Evolutionary conservation across 2,113 vertebrate genomes (phyloP), one percentile per base, ranked within the genome.

Genomic region (Carassius gibelio): DNA sequence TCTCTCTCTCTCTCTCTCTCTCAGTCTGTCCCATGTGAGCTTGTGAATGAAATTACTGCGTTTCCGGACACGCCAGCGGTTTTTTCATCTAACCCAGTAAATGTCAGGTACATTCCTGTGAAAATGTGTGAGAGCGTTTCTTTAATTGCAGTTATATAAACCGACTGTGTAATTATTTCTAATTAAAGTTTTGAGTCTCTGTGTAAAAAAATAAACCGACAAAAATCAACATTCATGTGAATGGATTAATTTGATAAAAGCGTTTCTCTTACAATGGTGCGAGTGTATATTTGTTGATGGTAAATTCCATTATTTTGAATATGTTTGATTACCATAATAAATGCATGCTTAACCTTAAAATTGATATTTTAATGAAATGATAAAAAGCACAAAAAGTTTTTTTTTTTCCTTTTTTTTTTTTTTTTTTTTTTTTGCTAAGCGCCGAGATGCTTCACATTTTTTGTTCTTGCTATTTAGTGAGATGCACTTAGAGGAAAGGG

Each of bases 11-110:
- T 26, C 26, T 26, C 76, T 82, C 85, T 76, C 61, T 82, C 30
- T 87, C 90, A 88, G 89, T 86, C 64, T 86, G 38, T 81, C 23
- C 79, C 80, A 55, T 45, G 83, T 1, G 30, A 10, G 83, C 34
- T 50, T 71, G 61, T 79, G 86, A 88, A 89, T 87, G 86, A 68
- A 89, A 85, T 81, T 45, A 82, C 17, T 81, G n/a, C 36, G 45
- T 66, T 92, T 90, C 90, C 89, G 87, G 89, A 83, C 68, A 48
- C 59, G n/a, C 74, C 87, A 90, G 88, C 90, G 90, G 90, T 92
- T 87, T 93, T 92, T 91, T 75, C 14, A 75, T 75, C 17, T 38
- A 75, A 62, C 59, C 42, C 78, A 87, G 87, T 92, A 92, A 92
- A 93, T 92, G 21, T 62, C 84, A 74, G 19, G 36, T 34, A 50